phyloP scores from a whole-genome alignment of 2,113 vertebrate genomes.

The Uropsilus gracilis region DNA sequence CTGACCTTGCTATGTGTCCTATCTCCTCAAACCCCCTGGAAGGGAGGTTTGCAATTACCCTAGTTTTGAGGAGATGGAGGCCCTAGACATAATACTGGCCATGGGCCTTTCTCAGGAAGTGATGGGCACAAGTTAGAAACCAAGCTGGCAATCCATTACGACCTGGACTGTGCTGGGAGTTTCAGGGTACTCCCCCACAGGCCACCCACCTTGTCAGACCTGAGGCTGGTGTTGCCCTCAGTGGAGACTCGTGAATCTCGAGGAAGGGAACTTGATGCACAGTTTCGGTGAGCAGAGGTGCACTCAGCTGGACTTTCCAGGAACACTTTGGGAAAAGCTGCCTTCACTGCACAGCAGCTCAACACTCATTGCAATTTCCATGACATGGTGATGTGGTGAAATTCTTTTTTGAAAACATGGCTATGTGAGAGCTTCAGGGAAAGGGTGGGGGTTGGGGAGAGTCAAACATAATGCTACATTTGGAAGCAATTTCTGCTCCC shows the following conservation, averaged over 20 bases:
- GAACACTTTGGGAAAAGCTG: neutral
- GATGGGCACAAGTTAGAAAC: fast-evolving
- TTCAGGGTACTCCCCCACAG: neutral
- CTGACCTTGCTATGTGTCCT: neutral
- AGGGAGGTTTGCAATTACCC: neutral
- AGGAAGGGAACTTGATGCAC: fast-evolving
- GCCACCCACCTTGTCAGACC: neutral
- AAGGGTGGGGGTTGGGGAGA: fast-evolving
- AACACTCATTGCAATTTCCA: neutral
- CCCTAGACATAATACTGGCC: fast-evolving
- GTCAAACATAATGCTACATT: neutral
- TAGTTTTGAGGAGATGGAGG: neutral
- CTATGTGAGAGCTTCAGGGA: fast-evolving
- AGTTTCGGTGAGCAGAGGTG: neutral
- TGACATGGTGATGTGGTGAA: neutral
- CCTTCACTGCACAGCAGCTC: neutral
- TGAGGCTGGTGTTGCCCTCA: fast-evolving
- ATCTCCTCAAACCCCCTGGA: too few relatives aligned
- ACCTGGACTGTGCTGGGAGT: neutral
- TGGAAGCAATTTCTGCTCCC: neutral
- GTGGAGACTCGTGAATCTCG: too few relatives aligned
- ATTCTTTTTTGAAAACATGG: neutral
- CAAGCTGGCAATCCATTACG: too few relatives aligned
- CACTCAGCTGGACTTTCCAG: neutral
- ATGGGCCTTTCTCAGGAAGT: neutral